Evolutionary conservation across 1,140 invertebrate genomes (phyloP), one percentile per base, ranked within the genome.

Genomic region (Dysdera silvatica): DNA sequence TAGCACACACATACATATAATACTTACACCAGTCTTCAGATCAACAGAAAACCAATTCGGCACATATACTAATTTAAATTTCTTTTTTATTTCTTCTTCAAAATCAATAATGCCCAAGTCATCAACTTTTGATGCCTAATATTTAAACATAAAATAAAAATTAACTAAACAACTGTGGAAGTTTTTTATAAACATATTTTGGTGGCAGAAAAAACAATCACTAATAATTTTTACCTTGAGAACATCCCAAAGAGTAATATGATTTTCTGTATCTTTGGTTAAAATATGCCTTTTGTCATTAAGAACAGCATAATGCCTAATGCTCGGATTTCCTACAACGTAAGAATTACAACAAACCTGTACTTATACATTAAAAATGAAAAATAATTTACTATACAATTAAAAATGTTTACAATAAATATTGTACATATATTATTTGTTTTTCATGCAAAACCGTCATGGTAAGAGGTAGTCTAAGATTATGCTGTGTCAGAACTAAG

Each of bases 1-100:
- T 12, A 49, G 2, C 16, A 14, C 47, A 49, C 16, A 49, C 32
- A 32, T 61, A 68, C 54, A 57, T 29, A 65, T 45, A 69, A 18
- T 49, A 67, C 56, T 35, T 78, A 93, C 89, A 61, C 96, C 97
- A 63, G 94, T 98, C 80, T 99, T 99, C 6, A 98, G 82, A 80
- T 99, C 96, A 53, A 99, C 92, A 72, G 91, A 95, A 76, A 99
- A 99, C 97, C 97, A 99, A 80, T 92, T 97, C 41, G 97, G 97
- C 70, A 99, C 93, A 78, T 89, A 97, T 49, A 99, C 86, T 79
- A 88, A 87, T 80, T 95, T 93, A 66, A 88, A 91, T 68, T 89
- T 81, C 74, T 89, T 88, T 73, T 96, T 95, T 0, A 95, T 83
- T 78, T 98, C 94, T 72, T 93, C 88, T 37, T 99, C 95, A 78